Evolutionary conservation across 2,888 invertebrate genomes (phyloP).

Genomic region (Agrotis segetum): DNA sequence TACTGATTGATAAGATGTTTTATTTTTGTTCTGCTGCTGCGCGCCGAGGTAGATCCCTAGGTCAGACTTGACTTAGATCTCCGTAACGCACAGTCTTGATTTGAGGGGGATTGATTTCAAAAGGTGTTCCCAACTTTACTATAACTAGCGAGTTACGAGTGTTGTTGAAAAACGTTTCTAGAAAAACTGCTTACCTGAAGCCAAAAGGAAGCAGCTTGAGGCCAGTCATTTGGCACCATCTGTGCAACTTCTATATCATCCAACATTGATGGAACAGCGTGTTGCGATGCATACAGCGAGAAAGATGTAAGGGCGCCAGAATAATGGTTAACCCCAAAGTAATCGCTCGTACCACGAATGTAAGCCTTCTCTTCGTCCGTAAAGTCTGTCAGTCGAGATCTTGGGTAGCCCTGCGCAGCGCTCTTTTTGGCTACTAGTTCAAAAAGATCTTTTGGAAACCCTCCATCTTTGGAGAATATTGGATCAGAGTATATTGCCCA

Average conservation of each 20-base stretch:
- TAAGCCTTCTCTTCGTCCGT: slow-evolving; percentile 78
- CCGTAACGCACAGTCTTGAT: not conserved
- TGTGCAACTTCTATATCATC: slow-evolving; percentile 70
- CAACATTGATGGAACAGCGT: slow-evolving; percentile 69
- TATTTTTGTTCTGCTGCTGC: not conserved
- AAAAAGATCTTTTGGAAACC: slow-evolving; percentile 87
- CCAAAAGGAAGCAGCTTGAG: slow-evolving; percentile 72
- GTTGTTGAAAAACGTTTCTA: not conserved
- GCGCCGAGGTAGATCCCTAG: not conserved
- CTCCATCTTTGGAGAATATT: slow-evolving; percentile 85
- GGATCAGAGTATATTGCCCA: slow-evolving; percentile 85
- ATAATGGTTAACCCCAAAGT: slow-evolving; percentile 92
- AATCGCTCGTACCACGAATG: slow-evolving; percentile 77
- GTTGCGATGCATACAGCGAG: slow-evolving; percentile 59
- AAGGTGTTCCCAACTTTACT: not conserved
- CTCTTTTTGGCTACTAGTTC: slow-evolving; percentile 83
- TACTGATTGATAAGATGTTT: too few species aligned
- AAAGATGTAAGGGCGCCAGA: slow-evolving; percentile 79
- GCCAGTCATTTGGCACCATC: slow-evolving; percentile 72
- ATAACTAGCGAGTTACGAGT: not conserved
- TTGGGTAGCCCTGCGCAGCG: slow-evolving; percentile 78
- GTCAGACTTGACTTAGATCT: too few species aligned
- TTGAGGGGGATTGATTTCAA: not conserved
- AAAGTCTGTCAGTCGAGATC: slow-evolving; percentile 84
- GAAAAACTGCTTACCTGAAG: slow-evolving; percentile 69